Evolutionary conservation across 1,140 invertebrate species (phyloP).

Genomic region (Scaptomyza montana): DNA sequence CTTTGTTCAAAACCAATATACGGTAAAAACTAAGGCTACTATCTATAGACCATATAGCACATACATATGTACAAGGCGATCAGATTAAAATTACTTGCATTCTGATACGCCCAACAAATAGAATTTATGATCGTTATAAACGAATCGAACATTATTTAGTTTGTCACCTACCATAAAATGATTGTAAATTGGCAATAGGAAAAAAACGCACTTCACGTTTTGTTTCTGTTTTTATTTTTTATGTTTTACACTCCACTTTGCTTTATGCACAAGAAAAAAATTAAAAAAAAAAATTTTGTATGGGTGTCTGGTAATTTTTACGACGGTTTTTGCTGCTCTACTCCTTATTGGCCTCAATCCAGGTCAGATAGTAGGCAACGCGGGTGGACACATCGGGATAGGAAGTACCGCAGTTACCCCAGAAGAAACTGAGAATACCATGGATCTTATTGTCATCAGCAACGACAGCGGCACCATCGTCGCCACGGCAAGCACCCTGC

Average conservation of each 20-base stretch:
- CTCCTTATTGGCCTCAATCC: conserved; percentile 52
- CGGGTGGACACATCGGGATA: conserved; percentile 64
- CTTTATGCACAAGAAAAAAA: conserved; percentile 62
- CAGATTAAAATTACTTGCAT: conserved; percentile 6
- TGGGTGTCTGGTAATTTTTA: background rate
- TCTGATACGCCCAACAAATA: conserved; percentile 1
- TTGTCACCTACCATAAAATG: conserved; percentile 19
- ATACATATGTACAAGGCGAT: conserved; percentile 8
- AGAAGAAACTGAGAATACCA: conserved; percentile 65
- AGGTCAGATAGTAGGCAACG: conserved; percentile 53
- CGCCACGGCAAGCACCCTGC: conserved; percentile 69
- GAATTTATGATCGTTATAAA: conserved; percentile 27
- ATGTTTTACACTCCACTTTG: conserved; percentile 5
- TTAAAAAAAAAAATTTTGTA: conserved; percentile 44
- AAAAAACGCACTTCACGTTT: conserved; percentile 10
- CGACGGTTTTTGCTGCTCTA: background rate
- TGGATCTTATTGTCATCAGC: conserved; percentile 46
- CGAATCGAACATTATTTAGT: conserved; percentile 2
- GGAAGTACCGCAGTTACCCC: conserved; percentile 66
- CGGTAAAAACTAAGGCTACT: conserved; percentile 7
- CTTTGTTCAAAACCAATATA: conserved; percentile 13
- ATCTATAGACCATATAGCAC: conserved; percentile 17
- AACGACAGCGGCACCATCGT: conserved; percentile 63
- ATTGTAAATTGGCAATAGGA: conserved; percentile 7
- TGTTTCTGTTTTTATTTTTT: background rate